Conservation (phyloP, 1,140 invertebrate genomes). For the Plutomurus gul region DNA sequence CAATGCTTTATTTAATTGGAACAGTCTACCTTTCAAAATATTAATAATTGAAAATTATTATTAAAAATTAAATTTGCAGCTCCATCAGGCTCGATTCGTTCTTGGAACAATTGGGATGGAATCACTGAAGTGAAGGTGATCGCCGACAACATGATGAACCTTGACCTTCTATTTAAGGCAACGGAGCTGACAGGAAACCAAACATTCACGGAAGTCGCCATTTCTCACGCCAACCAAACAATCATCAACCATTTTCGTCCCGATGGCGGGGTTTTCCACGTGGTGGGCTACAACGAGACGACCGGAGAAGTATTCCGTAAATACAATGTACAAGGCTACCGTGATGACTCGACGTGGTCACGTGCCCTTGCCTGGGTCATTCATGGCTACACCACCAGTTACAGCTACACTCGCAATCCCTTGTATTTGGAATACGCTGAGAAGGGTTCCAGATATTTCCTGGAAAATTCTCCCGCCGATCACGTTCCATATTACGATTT, state of each 20-base stretch:
- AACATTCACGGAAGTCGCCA: slow-evolving; percentile 34
- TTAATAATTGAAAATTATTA: not conserved
- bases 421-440: slow-evolving; percentile 24
- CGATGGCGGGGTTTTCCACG: slow-evolving; percentile 32
- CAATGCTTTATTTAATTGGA: not conserved
- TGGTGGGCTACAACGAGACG: slow-evolving; percentile 41
- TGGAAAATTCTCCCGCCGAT: slow-evolving; percentile 29
- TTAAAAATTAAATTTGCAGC: slow-evolving; percentile 4
- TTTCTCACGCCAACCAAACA: slow-evolving; percentile 35
- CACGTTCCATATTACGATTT: slow-evolving; percentile 48
- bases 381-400: slow-evolving; percentile 28
- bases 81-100: slow-evolving; percentile 3
- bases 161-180: slow-evolving; percentile 43
- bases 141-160: slow-evolving; percentile 51
- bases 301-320: slow-evolving; percentile 36
- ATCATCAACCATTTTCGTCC: slow-evolving; percentile 38
- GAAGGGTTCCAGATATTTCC: slow-evolving; percentile 37
- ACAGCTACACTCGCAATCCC: not conserved
- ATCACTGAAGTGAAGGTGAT: slow-evolving; percentile 43
- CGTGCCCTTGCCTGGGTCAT: slow-evolving; percentile 46
- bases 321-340: slow-evolving; percentile 40
- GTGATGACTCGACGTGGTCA: slow-evolving; percentile 41
- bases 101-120: slow-evolving; percentile 30
- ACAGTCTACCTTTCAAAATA: not conserved
- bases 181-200: slow-evolving; percentile 25